Evolutionary conservation across 2,888 invertebrate genomes (phyloP).

Genomic region (Mesorhabditis belari): DNA sequence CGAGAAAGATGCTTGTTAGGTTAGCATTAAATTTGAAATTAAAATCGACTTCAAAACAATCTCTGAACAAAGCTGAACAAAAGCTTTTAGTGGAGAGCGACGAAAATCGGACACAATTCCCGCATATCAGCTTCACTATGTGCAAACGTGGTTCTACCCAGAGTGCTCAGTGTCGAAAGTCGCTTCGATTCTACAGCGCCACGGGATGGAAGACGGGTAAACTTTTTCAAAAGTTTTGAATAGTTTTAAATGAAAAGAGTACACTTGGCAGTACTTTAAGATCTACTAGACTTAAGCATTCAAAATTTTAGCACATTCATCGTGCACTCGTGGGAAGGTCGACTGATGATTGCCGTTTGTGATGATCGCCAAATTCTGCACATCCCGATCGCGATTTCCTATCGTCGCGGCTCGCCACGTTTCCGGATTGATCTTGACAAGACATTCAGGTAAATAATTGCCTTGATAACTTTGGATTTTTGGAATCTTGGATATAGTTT

Average conservation of each 20-base stretch:
- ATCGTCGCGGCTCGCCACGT: slow-evolving; percentile 2
- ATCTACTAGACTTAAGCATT: too few species aligned
- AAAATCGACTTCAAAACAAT: too few species aligned
- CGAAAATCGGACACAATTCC: not conserved
- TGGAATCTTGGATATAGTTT: too few species aligned
- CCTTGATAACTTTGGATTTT: too few species aligned
- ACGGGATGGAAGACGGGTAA: slow-evolving; percentile 19
- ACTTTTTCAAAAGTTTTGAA: slow-evolving; percentile 1
- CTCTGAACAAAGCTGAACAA: not conserved
- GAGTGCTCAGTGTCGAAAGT: slow-evolving; percentile 15
- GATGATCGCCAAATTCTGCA: not conserved
- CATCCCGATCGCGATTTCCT: not conserved
- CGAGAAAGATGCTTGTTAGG: slow-evolving; percentile 9
- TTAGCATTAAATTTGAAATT: too few species aligned
- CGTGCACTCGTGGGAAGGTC: slow-evolving; percentile 1
- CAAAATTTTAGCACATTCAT: not conserved
- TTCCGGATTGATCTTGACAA: slow-evolving; percentile 15
- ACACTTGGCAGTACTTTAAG: too few species aligned
- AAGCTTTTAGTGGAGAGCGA: not conserved
- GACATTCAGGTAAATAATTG: slow-evolving; percentile 13
- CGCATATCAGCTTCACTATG: slow-evolving; percentile 12
- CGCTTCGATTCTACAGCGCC: slow-evolving; percentile 19
- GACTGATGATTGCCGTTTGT: not conserved
- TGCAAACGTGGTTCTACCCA: slow-evolving; percentile 29
- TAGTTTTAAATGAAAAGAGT: not conserved